These are phyloP conservation scores for Ricordea florida DNA, from an alignment of 92 coral and sea anemone genomes.

Conservation along the genomic window DNA sequence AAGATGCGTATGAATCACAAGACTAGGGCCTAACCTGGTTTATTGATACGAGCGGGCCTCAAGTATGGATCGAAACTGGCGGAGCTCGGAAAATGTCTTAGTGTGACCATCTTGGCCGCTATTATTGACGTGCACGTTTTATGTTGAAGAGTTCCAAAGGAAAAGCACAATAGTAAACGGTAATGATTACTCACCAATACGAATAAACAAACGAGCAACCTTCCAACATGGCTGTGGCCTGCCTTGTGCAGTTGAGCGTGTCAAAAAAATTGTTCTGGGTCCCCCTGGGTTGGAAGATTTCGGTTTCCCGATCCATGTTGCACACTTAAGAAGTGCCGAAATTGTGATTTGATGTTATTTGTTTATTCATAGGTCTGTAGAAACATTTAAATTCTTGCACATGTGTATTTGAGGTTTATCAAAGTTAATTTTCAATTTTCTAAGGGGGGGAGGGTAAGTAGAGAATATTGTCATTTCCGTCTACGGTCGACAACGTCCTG, in stretches of 20 bases:
- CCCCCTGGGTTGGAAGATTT: constrained; percentile 24
- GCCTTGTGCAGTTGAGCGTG: constrained; percentile 27
- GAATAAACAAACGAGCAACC: not conserved
- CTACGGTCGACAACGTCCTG: constrained; percentile 9
- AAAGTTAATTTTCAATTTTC: constrained; percentile 17
- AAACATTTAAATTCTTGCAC: constrained; percentile 31
- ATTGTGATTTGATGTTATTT: constrained; percentile 24
- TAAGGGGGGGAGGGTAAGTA: constrained; percentile 20
- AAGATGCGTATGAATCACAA: not conserved
- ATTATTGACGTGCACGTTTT: constrained; percentile 18
- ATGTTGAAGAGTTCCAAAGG: constrained; percentile 14
- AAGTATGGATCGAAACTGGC: constrained; percentile 25
- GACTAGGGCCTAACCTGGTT: not conserved
- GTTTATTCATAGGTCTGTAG: constrained; percentile 32
- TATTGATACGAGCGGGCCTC: constrained; percentile 34
- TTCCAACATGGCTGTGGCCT: constrained; percentile 23
- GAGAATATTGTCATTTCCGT: constrained; percentile 12
- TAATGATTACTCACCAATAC: constrained; percentile 27
- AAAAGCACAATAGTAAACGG: constrained; percentile 18
- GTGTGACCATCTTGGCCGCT: constrained; percentile 36
- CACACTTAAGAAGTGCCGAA: constrained; percentile 19
- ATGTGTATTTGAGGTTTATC: constrained; percentile 11
- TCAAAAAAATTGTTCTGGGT: constrained; percentile 30
- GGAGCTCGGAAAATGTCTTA: constrained; percentile 16
- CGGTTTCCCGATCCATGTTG: constrained; percentile 25